Evolutionary conservation across 1,140 invertebrate genomes (phyloP).

Genomic region (Drosophila teissieri): DNA sequence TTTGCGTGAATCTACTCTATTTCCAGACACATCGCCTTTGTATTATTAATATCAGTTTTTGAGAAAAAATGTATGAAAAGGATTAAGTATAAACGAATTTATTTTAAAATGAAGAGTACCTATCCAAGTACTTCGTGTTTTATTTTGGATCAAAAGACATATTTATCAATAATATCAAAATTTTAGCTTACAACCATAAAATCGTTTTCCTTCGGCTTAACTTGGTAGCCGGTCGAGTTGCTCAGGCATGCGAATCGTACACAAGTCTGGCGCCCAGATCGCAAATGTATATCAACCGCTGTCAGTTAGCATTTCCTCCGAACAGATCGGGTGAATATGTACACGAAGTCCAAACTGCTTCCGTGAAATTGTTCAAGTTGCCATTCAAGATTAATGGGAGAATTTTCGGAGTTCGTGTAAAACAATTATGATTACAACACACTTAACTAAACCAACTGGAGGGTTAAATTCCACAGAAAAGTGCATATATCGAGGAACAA

Average conservation of each 20-base stretch:
- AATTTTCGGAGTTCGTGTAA: neutral
- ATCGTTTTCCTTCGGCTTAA: neutral
- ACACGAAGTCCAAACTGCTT: constrained; percentile 18
- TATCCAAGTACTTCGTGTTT: too few relatives aligned
- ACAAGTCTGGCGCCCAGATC: constrained; percentile 36
- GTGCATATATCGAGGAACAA: neutral
- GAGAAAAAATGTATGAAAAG: too few relatives aligned
- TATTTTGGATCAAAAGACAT: too few relatives aligned
- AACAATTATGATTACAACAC: neutral
- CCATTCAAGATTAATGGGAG: neutral
- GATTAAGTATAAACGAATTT: too few relatives aligned
- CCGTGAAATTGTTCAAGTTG: constrained; percentile 26
- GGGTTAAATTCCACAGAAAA: neutral
- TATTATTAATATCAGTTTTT: too few relatives aligned
- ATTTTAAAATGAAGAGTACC: too few relatives aligned
- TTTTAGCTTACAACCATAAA: too few relatives aligned
- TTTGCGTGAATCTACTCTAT: too few relatives aligned
- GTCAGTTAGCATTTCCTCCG: constrained; percentile 29
- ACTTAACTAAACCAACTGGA: neutral
- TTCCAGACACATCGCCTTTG: too few relatives aligned
- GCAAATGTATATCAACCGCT: constrained; percentile 33
- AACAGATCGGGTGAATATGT: constrained; percentile 6
- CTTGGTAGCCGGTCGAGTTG: constrained; percentile 11
- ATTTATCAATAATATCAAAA: too few relatives aligned
- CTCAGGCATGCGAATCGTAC: constrained; percentile 50